Evolutionary conservation across 2,888 invertebrate species (phyloP).

Genomic region (Flexamia atlantica): DNA sequence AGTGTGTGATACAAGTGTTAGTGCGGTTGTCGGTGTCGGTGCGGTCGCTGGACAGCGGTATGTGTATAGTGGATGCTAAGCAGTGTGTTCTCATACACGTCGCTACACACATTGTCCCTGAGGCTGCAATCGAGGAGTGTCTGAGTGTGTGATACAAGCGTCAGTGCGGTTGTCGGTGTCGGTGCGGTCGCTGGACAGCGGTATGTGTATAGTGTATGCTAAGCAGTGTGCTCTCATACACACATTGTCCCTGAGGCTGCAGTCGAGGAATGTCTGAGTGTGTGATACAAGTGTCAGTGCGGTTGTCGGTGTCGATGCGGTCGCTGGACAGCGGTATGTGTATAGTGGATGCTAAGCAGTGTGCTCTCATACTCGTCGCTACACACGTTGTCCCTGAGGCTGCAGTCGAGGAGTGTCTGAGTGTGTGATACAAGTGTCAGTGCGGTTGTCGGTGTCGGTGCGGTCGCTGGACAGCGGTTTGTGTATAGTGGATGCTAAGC

Average conservation of each 20-base stretch:
- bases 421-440: no score
- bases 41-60: not conserved
- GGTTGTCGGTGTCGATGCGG: no score
- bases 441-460: not conserved
- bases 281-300: no score
- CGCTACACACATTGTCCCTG: no score
- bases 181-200: not conserved
- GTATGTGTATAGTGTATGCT: conserved; percentile 25
- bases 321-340: no score
- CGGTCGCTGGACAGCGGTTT: not conserved
- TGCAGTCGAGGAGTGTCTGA: no score
- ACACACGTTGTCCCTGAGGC: no score
- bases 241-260: no score
- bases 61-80: conserved; percentile 1
- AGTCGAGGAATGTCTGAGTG: no score
- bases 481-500: conserved; percentile 2
- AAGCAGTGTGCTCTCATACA: not conserved
- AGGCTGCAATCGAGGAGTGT: not conserved
- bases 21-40: not conserved
- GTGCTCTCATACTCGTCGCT: no score
- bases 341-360: no score
- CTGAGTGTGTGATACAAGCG: not conserved
- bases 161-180: not conserved
- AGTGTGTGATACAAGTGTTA: not conserved
- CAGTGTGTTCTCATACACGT: not conserved